Conservation (phyloP, 2,113 vertebrate species). For the Oreochromis aureus region DNA sequence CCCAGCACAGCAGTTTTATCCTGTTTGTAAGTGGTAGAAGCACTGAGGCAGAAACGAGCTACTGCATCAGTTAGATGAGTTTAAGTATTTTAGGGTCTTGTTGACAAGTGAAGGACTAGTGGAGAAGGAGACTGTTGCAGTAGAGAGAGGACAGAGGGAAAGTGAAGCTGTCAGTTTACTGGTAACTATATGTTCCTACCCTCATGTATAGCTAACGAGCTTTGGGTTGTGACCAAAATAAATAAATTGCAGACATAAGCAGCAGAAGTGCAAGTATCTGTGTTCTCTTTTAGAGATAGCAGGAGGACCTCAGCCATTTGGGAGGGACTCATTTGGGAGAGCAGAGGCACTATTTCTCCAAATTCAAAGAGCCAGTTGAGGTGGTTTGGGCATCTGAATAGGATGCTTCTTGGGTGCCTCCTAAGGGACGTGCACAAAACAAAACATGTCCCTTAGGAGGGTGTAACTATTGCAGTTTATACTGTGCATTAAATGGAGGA, state of each 20-base stretch:
- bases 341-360: neutral
- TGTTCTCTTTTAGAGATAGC: neutral
- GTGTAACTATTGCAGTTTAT: neutral
- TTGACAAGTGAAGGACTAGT: neutral
- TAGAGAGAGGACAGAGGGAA: neutral
- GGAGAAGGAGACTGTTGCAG: neutral
- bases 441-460: neutral
- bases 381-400: neutral
- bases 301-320: accelerated
- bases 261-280: neutral
- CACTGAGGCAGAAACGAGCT: neutral
- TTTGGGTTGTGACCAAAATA: neutral
- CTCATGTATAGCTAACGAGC: neutral
- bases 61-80: neutral
- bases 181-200: neutral
- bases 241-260: neutral
- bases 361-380: neutral
- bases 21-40: neutral
- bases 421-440: neutral
- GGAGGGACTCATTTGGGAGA: neutral
- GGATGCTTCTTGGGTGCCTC: neutral
- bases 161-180: neutral
- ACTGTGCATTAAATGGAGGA: neutral
- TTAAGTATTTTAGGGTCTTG: neutral
- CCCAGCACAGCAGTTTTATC: neutral